Evolutionary conservation across 2,113 vertebrate genomes (phyloP).

Genomic region (Labrus mixtus): DNA sequence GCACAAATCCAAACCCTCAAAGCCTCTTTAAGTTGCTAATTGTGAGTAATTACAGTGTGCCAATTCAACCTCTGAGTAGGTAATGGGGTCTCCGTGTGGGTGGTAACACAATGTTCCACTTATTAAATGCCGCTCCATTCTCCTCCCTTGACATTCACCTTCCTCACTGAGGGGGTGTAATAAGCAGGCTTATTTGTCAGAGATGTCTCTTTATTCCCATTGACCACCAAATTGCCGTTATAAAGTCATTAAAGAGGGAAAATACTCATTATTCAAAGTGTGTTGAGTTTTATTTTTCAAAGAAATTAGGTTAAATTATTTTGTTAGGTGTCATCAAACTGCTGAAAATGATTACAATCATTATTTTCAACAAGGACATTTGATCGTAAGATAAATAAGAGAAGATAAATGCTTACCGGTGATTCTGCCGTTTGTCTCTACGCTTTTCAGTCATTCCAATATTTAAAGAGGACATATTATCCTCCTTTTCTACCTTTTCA

Average conservation of each 20-base stretch:
- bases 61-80: constrained; percentile 44
- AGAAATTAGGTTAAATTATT: constrained; percentile 4
- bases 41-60: constrained; percentile 57
- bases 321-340: not conserved
- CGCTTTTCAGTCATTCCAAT: too few relatives aligned
- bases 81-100: constrained; percentile 59
- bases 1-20: constrained; percentile 28
- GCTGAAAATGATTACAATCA: not conserved
- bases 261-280: not conserved
- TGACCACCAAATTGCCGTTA: not conserved
- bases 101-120: constrained; percentile 56
- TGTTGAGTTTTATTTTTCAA: not conserved
- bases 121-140: constrained; percentile 57
- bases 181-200: constrained; percentile 23
- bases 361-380: not conserved
- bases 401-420: not conserved
- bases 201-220: constrained; percentile 17
- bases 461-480: too few relatives aligned
- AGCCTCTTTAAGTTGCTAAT: constrained; percentile 54
- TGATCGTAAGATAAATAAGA: not conserved
- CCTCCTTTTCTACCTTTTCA: too few relatives aligned
- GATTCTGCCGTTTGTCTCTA: too few relatives aligned
- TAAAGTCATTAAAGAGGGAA: not conserved
- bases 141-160: constrained; percentile 61
- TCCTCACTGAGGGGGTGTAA: constrained; percentile 48